phyloP scores from a whole-genome alignment of 2,797 vertebrate genomes.

The Brotogeris chrysoptera region DNA sequence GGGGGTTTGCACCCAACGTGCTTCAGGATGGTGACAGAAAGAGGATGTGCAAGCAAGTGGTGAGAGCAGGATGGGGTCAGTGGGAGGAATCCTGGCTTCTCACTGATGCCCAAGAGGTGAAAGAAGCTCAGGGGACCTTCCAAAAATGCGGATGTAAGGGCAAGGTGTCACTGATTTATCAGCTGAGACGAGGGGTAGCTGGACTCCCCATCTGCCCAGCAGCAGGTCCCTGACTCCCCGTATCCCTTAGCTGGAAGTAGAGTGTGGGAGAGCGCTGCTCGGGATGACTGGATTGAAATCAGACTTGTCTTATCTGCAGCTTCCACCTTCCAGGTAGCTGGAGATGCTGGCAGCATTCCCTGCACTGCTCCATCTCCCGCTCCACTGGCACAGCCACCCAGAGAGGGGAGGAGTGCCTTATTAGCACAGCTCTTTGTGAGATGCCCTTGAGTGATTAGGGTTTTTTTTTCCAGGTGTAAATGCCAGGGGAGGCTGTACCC shows the following conservation, averaged over 20 bases:
- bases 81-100: not conserved
- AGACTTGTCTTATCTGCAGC: not conserved
- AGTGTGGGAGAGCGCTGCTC: not conserved
- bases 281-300: not conserved
- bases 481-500: constrained; percentile 56
- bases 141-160: rapidly evolving
- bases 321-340: not conserved
- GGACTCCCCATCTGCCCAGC: not conserved
- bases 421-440: constrained; percentile 45
- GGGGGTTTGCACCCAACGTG: not conserved
- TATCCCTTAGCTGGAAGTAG: not conserved
- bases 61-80: not conserved
- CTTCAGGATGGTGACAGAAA: not conserved
- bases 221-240: not conserved
- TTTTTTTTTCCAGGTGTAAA: constrained; percentile 52
- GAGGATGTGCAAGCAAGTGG: rapidly evolving
- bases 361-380: not conserved
- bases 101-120: not conserved
- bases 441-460: constrained; percentile 51
- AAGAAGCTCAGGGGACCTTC: not conserved
- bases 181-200: not conserved
- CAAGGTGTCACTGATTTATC: not conserved
- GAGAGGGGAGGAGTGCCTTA: not conserved
- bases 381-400: not conserved
- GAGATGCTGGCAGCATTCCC: not conserved